Base-by-base conservation (phyloP, 1,140 invertebrate genomes). In the Camponotus pennsylvanicus region DNA sequence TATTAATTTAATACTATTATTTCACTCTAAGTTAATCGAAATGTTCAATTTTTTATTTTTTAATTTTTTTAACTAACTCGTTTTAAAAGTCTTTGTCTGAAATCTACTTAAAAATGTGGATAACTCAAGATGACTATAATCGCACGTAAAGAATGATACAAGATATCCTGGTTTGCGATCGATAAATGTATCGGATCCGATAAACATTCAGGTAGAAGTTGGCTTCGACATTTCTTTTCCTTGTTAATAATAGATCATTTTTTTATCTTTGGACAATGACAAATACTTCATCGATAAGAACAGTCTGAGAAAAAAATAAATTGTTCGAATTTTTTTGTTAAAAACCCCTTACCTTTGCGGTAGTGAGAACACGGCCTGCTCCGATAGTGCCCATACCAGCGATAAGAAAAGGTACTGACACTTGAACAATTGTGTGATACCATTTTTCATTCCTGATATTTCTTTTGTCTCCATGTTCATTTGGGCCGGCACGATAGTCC, bases 311-410 rank as follows among this genome's bases (percentile, higher is more conserved):
- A n/a, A 42, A 52, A 79, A 71, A 73, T 66, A 52, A 37, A 1
- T 18, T 59, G 73, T 78, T 73, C 32, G 13, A 34, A 18, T 27
- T 13, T 79, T 1, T 49, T 37, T 52, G 15, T 52, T 18, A 52
- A 37, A 49, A 9, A 15, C 42, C 0, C 6, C 94, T 95, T 95
- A 98, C 98, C 96, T 98, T 97, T 40, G 98, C 98, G 84, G 96
- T 96, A 57, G 97, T 98, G 0, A 99, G 95, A 0, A 99, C 97
- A 45, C 99, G 95, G 45, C 98, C 98, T 91, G 98, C 98, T 4
- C 98, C 98, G 69, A 99, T 99, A 88, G 98, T 99, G 6, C 99
- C 99, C 90, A 98, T 96, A 57, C 98, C 98, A 66, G 98, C 98
- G 61, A 99, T 97, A 92, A 99, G 97, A 95, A 99, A 99, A 2